These are phyloP conservation scores for Hirundo rustica DNA, from an alignment of 2,797 vertebrate genomes.

Conservation along the genomic window DNA sequence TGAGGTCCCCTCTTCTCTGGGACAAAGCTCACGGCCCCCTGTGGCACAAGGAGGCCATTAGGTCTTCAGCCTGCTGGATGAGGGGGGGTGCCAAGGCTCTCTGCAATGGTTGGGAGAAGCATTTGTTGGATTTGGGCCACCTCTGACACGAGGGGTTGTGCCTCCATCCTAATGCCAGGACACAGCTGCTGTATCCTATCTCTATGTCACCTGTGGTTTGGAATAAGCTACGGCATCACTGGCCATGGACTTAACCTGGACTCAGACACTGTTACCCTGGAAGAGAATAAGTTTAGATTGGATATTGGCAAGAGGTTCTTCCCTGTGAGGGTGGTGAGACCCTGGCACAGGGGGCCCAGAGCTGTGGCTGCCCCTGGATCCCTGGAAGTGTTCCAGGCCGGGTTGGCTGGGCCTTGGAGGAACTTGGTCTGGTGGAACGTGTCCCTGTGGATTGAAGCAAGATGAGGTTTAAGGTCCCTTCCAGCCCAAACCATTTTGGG, in stretches of 20 bases:
- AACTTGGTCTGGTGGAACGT: neutral
- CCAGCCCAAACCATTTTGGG: neutral
- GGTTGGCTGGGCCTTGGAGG: neutral
- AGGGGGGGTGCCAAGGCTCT: neutral
- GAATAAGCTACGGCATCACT: neutral
- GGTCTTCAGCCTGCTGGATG: neutral
- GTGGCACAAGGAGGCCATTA: neutral
- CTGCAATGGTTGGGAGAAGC: accelerated
- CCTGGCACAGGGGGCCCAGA: neutral
- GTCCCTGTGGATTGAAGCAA: neutral
- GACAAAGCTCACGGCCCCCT: accelerated
- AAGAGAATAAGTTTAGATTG: neutral
- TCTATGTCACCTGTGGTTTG: neutral
- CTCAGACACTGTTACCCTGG: accelerated
- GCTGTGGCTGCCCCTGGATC: neutral
- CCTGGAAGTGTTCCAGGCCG: neutral
- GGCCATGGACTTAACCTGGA: neutral
- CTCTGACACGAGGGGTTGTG: accelerated
- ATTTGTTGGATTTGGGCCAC: neutral
- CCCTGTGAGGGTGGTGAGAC: neutral
- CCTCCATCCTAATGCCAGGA: neutral
- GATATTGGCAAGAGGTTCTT: neutral
- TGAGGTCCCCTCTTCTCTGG: neutral
- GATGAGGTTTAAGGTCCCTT: neutral
- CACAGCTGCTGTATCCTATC: neutral